A percentile compares a stretch with the other conserved stretches of the same genome.
Evolutionary conservation across 2,797 vertebrate species (phyloP).

Genomic region (Sebastes itinus): DNA sequence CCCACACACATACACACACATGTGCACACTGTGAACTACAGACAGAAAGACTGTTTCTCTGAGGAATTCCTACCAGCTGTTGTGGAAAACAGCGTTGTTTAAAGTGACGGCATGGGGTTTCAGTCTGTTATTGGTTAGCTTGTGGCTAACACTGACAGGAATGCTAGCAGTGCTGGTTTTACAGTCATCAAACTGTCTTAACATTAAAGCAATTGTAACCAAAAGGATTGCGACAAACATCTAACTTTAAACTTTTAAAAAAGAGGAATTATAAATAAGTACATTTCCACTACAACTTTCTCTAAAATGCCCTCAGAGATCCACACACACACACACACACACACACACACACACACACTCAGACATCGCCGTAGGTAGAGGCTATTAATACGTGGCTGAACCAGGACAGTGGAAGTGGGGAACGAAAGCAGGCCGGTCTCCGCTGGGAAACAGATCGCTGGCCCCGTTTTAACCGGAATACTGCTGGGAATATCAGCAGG

Average conservation of each 20-base stretch:
- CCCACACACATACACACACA: not conserved
- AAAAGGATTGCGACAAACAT: not conserved
- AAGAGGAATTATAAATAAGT: not conserved
- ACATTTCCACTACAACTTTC: not conserved
- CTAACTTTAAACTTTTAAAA: not conserved
- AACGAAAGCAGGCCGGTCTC: slow-evolving; percentile 83
- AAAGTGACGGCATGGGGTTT: slow-evolving; percentile 18
- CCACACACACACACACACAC: slow-evolving; percentile 22
- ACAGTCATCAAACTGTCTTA: not conserved
- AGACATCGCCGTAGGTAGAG: slow-evolving; percentile 61
- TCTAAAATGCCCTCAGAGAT: not conserved
- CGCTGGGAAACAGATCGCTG: slow-evolving; percentile 72
- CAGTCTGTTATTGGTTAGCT: slow-evolving; percentile 16
- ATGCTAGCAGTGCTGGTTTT: not conserved
- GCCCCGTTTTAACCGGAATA: slow-evolving; percentile 65
- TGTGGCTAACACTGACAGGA: slow-evolving; percentile 23
- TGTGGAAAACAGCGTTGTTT: slow-evolving; percentile 32
- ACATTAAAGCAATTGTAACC: not conserved
- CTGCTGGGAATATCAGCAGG: slow-evolving; percentile 66
- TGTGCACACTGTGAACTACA: slow-evolving; percentile 5
- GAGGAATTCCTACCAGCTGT: slow-evolving; percentile 41
- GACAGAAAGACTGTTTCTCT: slow-evolving; percentile 10
- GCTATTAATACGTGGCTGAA: slow-evolving; percentile 84
- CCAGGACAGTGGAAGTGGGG: slow-evolving; percentile 85
- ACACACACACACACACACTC: slow-evolving; percentile 4